Evolutionary conservation across 2,797 vertebrate species (phyloP).

Genomic region (Salmo trutta): DNA sequence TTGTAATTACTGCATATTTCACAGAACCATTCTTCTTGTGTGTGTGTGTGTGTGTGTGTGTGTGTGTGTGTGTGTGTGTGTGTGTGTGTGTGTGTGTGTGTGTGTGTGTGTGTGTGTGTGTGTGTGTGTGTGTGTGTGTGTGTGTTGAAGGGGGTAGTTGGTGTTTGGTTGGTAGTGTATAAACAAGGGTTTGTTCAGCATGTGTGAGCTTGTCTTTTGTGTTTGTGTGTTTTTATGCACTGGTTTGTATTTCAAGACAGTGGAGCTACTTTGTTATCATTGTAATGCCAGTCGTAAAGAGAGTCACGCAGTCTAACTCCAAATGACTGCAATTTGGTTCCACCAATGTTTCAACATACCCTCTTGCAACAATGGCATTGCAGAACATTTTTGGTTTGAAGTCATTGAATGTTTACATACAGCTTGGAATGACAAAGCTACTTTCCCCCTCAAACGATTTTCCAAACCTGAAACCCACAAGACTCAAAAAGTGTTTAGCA

Average conservation of each 20-base stretch:
- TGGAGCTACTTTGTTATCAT: slow-evolving; percentile 45
- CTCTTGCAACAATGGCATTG: slow-evolving; percentile 27
- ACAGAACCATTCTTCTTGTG: slow-evolving; percentile 18
- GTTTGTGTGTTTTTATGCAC: slow-evolving; percentile 33
- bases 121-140: slow-evolving; percentile 21
- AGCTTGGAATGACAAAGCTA: slow-evolving; percentile 29
- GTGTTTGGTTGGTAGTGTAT: slow-evolving; percentile 5
- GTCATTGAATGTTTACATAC: slow-evolving; percentile 46
- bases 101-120: not conserved
- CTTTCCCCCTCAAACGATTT: slow-evolving; percentile 29
- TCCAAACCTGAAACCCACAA: slow-evolving; percentile 18
- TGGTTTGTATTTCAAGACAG: slow-evolving; percentile 47
- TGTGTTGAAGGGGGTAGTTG: slow-evolving; percentile 3
- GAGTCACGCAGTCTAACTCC: slow-evolving; percentile 46
- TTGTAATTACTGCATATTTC: slow-evolving; percentile 50
- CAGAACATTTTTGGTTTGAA: slow-evolving; percentile 46
- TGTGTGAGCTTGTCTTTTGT: slow-evolving; percentile 10
- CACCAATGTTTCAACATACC: slow-evolving; percentile 39
- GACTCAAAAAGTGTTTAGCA: slow-evolving; percentile 13
- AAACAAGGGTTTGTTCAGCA: not conserved
- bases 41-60: slow-evolving; percentile 14
- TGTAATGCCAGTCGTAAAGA: slow-evolving; percentile 41
- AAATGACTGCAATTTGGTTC: slow-evolving; percentile 50
- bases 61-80: too few species aligned
- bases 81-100: too few species aligned